Conservation (phyloP, 64 coral and sea anemone genomes). For the Montipora capricornis region DNA sequence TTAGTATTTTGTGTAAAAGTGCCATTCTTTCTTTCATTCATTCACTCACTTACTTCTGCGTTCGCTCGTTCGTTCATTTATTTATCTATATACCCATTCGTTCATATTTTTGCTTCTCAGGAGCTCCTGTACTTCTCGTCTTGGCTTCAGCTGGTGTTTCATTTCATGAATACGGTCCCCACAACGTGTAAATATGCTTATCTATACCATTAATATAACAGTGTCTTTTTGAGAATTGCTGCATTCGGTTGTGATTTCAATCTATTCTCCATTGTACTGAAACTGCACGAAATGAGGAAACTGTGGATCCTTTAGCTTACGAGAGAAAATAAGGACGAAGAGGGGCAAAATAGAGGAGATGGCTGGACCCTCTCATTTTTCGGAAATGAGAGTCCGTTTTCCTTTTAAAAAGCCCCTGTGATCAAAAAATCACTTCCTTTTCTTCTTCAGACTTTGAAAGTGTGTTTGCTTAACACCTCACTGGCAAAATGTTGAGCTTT, state of each 20-base stretch:
- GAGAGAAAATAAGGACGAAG: too few species aligned
- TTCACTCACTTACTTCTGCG: background rate
- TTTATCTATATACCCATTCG: background rate
- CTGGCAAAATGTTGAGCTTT: too few species aligned
- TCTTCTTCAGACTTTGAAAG: too few species aligned
- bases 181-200: constrained; percentile 52
- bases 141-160: constrained; percentile 40
- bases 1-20: background rate
- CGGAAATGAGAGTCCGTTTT: too few species aligned
- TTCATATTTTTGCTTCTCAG: constrained; percentile 27
- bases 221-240: background rate
- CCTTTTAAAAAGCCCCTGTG: too few species aligned
- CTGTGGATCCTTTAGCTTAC: too few species aligned
- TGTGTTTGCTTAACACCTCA: too few species aligned
- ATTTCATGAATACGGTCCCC: constrained; percentile 61
- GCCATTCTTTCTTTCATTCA: background rate
- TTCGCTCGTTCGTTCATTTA: background rate
- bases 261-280: background rate
- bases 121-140: constrained; percentile 36
- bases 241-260: background rate
- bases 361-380: too few species aligned
- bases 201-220: background rate
- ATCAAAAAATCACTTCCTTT: too few species aligned
- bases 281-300: background rate
- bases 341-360: too few species aligned